Conservation (phyloP, 2,888 invertebrate genomes). For the Mayetiola destructor region DNA sequence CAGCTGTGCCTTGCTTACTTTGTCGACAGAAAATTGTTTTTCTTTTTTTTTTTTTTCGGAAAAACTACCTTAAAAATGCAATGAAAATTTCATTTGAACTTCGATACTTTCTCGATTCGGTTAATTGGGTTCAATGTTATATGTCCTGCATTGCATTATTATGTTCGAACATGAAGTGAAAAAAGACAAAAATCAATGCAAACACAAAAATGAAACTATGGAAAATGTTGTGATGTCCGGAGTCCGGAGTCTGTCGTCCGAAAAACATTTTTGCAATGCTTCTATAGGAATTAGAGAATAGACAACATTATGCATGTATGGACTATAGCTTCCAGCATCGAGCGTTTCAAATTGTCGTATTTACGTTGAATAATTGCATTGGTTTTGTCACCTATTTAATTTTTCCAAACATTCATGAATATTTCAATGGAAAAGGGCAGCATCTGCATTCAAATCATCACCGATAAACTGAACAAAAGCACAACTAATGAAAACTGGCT, state of each 20-base stretch:
- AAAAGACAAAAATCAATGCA: too few species aligned
- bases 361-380: slow-evolving; percentile 4
- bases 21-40: too few species aligned
- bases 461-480: not conserved
- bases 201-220: too few species aligned
- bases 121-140: not conserved
- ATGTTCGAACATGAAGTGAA: too few species aligned
- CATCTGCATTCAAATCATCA: slow-evolving; percentile 9
- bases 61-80: slow-evolving; percentile 10
- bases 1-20: not conserved
- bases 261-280: too few species aligned
- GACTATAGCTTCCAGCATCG: not conserved
- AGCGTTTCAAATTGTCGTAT: slow-evolving; percentile 1
- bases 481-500: not conserved
- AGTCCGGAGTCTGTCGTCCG: too few species aligned
- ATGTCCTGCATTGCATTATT: too few species aligned
- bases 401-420: not conserved
- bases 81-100: slow-evolving; percentile 1
- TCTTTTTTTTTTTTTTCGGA: slow-evolving; percentile 5
- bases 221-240: too few species aligned
- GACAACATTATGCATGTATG: not conserved
- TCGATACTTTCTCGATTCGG: slow-evolving; percentile 1
- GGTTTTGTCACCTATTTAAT: slow-evolving; percentile 12
- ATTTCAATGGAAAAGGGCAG: not conserved
- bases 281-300: not conserved